These are phyloP conservation scores for Cathartes aura DNA, from an alignment of 2,113 vertebrate genomes.

Conservation along the genomic window DNA sequence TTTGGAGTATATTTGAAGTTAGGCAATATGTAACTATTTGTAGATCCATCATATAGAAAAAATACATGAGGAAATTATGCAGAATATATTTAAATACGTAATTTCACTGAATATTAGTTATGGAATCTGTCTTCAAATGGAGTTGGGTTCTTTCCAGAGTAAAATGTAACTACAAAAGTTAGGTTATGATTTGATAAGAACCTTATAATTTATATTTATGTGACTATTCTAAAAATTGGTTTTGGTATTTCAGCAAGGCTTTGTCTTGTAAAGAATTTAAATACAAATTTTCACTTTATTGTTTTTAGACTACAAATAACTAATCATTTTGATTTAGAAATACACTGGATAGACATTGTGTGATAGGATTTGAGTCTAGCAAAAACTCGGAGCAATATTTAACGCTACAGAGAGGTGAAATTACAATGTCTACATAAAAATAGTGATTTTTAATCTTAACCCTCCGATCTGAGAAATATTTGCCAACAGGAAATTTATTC, in stretches of 20 bases:
- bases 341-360: background rate
- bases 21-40: background rate
- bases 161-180: background rate
- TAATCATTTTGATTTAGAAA: background rate
- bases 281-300: background rate
- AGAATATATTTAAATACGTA: background rate
- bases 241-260: background rate
- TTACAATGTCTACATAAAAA: constrained; percentile 41
- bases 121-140: background rate
- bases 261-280: background rate
- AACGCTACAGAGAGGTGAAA: background rate
- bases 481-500: constrained; percentile 76
- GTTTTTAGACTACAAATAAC: background rate
- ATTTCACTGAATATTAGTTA: background rate
- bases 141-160: background rate
- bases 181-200: background rate
- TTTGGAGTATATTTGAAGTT: background rate
- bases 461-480: constrained; percentile 63
- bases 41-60: background rate
- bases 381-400: background rate
- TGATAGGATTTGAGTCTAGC: background rate
- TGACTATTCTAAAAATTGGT: background rate
- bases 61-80: background rate
- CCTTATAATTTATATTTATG: background rate
- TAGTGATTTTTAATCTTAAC: constrained; percentile 56